These are phyloP conservation scores for Leptopilina drosophilae DNA, from an alignment of 2,888 invertebrate genomes.

Conservation along the genomic window DNA sequence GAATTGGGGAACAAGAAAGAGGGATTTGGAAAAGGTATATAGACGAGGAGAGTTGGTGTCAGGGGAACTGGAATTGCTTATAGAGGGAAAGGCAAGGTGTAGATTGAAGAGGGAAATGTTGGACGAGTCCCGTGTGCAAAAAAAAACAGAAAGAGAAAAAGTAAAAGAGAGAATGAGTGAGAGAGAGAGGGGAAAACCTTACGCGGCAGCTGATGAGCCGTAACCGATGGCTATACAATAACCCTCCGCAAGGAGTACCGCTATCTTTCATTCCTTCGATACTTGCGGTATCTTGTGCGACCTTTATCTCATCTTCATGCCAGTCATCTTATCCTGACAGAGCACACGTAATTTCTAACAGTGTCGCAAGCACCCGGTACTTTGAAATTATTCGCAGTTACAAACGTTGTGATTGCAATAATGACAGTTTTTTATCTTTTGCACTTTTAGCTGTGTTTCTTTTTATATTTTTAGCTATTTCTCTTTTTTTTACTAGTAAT, in stretches of 20 bases:
- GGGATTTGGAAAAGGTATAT: constrained; percentile 51
- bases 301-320: constrained; percentile 59
- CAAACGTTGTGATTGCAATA: background rate
- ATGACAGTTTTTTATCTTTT: background rate
- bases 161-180: constrained; percentile 44
- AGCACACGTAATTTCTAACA: constrained; percentile 49
- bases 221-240: constrained; percentile 73
- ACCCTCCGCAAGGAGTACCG: constrained; percentile 72
- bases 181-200: constrained; percentile 60
- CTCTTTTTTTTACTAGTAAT: too few species aligned
- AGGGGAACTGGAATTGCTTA: constrained; percentile 47
- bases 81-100: constrained; percentile 43
- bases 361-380: constrained; percentile 49
- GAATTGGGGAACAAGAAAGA: constrained; percentile 56
- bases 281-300: constrained; percentile 60
- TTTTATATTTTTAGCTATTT: too few species aligned
- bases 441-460: too few species aligned
- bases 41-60: constrained; percentile 51
- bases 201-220: constrained; percentile 71
- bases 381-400: constrained; percentile 26
- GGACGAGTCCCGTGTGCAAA: constrained; percentile 7
- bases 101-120: constrained; percentile 23
- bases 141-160: constrained; percentile 43
- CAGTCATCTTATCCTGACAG: constrained; percentile 42
- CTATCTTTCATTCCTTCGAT: constrained; percentile 67